Evolutionary conservation across 2,113 vertebrate genomes (phyloP).

Genomic region (Myxocyprinus asiaticus): DNA sequence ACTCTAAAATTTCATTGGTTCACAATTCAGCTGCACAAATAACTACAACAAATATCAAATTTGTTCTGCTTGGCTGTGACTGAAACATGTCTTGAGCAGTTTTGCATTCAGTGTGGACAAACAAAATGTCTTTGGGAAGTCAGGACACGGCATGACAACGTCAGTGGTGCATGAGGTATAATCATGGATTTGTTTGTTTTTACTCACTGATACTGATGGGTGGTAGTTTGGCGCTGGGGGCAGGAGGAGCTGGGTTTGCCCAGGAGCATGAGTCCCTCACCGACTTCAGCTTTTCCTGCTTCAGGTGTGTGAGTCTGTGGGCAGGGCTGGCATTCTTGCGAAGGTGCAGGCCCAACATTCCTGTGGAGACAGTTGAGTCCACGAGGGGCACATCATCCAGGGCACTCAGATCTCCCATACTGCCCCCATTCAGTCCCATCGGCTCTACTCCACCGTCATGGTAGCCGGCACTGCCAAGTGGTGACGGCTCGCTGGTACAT

Average conservation of each 20-base stretch:
- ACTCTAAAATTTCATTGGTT: no score
- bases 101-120: no score
- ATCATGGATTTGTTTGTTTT: neutral
- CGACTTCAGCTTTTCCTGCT: constrained; percentile 88
- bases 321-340: constrained; percentile 51
- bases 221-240: constrained; percentile 81
- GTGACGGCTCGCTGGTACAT: constrained; percentile 94
- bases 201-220: constrained; percentile 85
- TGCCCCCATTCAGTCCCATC: constrained; percentile 68
- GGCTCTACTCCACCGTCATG: constrained; percentile 90
- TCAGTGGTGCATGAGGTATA: no score
- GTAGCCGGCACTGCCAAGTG: constrained; percentile 87
- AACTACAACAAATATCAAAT: no score
- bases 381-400: constrained; percentile 76
- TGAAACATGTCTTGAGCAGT: no score
- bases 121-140: no score
- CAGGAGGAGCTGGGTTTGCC: constrained; percentile 77
- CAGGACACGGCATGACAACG: no score
- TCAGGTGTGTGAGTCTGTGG: constrained; percentile 80
- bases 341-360: constrained; percentile 76
- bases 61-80: no score
- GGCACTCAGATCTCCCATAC: constrained; percentile 79
- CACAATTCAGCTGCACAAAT: no score
- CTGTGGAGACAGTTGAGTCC: constrained; percentile 86
- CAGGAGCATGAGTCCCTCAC: constrained; percentile 89